Evolutionary conservation across 2,888 invertebrate species (phyloP).

Genomic region (Petrophora chlorosata): DNA sequence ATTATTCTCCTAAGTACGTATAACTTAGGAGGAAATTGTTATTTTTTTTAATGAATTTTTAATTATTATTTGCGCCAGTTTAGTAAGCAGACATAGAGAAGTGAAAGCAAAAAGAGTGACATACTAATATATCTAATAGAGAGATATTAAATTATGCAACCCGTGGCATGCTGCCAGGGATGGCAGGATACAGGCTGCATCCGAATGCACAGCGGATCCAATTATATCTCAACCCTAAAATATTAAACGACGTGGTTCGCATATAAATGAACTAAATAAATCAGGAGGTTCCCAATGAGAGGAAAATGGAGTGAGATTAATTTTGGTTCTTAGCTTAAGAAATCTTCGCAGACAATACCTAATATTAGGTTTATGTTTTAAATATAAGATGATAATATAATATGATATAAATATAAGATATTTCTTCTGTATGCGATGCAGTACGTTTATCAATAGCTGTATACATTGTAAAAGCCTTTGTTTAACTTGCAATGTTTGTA

Average conservation of each 20-base stretch:
- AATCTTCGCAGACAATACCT: too few species aligned
- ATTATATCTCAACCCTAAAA: conserved; percentile 80
- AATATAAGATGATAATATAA: too few species aligned
- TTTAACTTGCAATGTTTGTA: too few species aligned
- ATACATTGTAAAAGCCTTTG: too few species aligned
- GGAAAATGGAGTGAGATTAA: conserved; percentile 8
- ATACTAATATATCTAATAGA: conserved; percentile 57
- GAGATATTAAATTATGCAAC: conserved; percentile 70
- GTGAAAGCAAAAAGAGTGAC: conserved; percentile 35
- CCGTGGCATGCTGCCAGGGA: conserved; percentile 69
- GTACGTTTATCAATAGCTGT: too few species aligned
- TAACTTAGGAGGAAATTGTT: too few species aligned
- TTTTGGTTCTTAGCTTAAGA: conserved; percentile 9
- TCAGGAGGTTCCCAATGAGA: conserved; percentile 23
- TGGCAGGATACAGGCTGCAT: conserved; percentile 71
- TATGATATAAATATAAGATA: too few species aligned
- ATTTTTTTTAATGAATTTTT: background rate
- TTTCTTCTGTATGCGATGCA: too few species aligned
- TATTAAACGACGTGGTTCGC: conserved; percentile 70
- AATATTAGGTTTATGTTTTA: too few species aligned
- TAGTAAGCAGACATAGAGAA: background rate
- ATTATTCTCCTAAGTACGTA: too few species aligned
- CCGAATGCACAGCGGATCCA: conserved; percentile 74
- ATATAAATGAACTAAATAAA: conserved; percentile 69
- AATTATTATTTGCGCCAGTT: conserved; percentile 1